Evolutionary conservation across 2,797 vertebrate genomes (phyloP).

Genomic region (Mus minutoides): DNA sequence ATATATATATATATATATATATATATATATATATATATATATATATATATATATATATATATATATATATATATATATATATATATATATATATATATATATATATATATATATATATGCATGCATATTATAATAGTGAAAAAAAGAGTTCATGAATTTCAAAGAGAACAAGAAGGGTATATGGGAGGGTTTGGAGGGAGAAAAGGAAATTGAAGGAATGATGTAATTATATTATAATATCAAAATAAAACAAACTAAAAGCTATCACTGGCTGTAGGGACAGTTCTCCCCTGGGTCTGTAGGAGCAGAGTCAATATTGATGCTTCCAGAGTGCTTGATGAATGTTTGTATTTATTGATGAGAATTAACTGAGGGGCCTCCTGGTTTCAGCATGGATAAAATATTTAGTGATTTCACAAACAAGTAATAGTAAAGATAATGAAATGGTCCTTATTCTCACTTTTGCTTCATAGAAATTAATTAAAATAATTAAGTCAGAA

Average conservation of each 20-base stretch:
- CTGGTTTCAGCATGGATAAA: not conserved
- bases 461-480: conserved; percentile 54
- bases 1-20: too few species aligned
- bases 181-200: not conserved
- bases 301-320: not conserved
- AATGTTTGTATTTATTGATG: not conserved
- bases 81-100: too few species aligned
- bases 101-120: not conserved
- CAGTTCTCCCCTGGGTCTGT: not conserved
- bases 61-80: too few species aligned
- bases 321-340: not conserved
- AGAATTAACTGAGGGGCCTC: not conserved
- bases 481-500: conserved; percentile 38
- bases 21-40: too few species aligned
- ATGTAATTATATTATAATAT: not conserved
- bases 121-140: not conserved
- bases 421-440: not conserved
- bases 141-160: not conserved
- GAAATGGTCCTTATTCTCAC: not conserved
- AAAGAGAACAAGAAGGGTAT: not conserved
- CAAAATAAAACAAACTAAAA: not conserved
- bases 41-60: too few species aligned
- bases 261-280: not conserved
- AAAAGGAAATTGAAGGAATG: not conserved
- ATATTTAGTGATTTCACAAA: not conserved